Conservation (phyloP, 2,797 vertebrate species). For the Scolopax bukidnonensis region DNA sequence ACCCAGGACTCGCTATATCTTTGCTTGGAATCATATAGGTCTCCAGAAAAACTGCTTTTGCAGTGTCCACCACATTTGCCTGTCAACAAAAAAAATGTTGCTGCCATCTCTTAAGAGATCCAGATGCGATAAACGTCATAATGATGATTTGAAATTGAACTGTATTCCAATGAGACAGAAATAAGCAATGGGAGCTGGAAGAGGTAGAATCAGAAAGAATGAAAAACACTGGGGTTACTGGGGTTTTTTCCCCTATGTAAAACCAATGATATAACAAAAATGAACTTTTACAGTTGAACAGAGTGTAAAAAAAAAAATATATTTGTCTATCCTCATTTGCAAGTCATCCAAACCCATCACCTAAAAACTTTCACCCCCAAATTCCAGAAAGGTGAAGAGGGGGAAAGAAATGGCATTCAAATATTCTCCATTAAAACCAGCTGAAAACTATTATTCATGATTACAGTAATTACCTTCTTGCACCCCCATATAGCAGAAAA, state of each 20-base stretch:
- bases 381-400: background rate
- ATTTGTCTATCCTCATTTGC: background rate
- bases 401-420: background rate
- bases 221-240: background rate
- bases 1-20: background rate
- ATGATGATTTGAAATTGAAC: background rate
- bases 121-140: background rate
- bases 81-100: background rate
- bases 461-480: background rate
- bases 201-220: background rate
- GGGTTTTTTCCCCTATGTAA: accelerated
- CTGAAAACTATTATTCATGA: background rate
- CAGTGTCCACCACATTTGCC: background rate
- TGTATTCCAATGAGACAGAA: background rate
- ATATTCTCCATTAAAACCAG: background rate
- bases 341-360: background rate
- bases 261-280: background rate
- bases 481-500: background rate
- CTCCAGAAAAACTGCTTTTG: background rate
- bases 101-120: background rate
- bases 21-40: background rate
- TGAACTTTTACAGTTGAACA: accelerated
- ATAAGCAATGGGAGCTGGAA: background rate
- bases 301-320: accelerated
- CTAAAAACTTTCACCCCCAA: background rate